Evolutionary conservation across 2,113 vertebrate species (phyloP), one percentile per base, ranked within the genome.

Genomic region (Herpetotheres cachinnans): DNA sequence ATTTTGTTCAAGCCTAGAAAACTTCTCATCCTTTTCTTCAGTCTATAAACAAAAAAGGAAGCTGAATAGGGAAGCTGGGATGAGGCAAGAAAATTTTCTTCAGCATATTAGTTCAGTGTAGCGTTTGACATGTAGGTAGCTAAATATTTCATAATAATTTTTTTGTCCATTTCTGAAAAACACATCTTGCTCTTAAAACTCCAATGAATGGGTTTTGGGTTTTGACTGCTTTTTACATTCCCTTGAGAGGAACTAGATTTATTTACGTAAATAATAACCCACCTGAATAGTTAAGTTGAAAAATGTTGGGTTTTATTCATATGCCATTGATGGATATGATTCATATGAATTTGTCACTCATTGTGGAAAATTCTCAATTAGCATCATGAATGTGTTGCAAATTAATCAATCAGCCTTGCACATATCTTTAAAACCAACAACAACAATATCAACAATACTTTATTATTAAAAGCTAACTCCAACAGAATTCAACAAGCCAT

Each of bases 141-240:
- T 7, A 71, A 83, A 59, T 1, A 15, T 55, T 80, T 73, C 3
- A 29, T n/a, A 55, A 22, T 4, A 34, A 10, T 50, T 11, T 73
- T 46, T 65, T 79, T 27, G 8, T 52, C 9, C 27, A 6, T 67
- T 92, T 82, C 56, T 72, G 32, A 59, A 76, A 70, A 54, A 30
- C 0, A 36, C 4, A 32, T 26, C 8, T 49, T 27, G 3, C 10
- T 24, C 30, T 49, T 77, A 34, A 65, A 90, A 73, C 2, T 17
- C 21, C 30, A 65, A 2, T 6, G 4, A 58, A 54, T 3, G 6
- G 4, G 0, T 6, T 30, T 63, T 18, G 4, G 4, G 0, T 20
- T 90, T 63, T 52, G 20, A 2, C 4, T 85, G 11, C 2, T 84
- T 20, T 91, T 74, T 42, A 66, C 65, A 54, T 66, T 55, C 36